Conservation (phyloP, 1,140 invertebrate species). For the Galendromus occidentalis region DNA sequence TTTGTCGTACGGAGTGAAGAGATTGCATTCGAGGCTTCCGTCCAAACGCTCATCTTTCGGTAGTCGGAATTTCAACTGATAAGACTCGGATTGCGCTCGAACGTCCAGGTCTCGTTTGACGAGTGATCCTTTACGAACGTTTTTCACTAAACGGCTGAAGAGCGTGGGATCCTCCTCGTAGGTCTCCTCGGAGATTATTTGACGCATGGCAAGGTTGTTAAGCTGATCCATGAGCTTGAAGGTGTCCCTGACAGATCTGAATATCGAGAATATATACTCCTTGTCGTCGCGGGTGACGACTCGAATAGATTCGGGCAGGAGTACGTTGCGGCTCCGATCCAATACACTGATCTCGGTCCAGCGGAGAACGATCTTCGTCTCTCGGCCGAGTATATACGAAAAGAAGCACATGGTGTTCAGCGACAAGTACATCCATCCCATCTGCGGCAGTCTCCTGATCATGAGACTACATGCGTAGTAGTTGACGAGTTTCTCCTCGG, state of each 20-base stretch:
- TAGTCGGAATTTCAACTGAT: slow-evolving; percentile 58
- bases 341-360: slow-evolving; percentile 37
- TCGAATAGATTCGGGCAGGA: slow-evolving; percentile 64
- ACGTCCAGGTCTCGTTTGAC: slow-evolving; percentile 86
- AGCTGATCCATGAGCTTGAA: slow-evolving; percentile 81
- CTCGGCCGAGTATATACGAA: slow-evolving; percentile 72
- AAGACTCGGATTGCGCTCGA: slow-evolving; percentile 60
- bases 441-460: slow-evolving; percentile 70
- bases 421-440: slow-evolving; percentile 89
- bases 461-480: slow-evolving; percentile 61
- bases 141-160: slow-evolving; percentile 37
- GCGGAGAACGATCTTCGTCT: slow-evolving; percentile 65
- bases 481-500: slow-evolving; percentile 81
- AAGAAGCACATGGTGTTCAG: slow-evolving; percentile 90
- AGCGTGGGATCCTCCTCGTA: slow-evolving; percentile 19
- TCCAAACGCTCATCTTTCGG: slow-evolving; percentile 74
- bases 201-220: slow-evolving; percentile 89
- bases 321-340: slow-evolving; percentile 30
- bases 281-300: slow-evolving; percentile 57
- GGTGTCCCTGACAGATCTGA: slow-evolving; percentile 68
- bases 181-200: slow-evolving; percentile 25
- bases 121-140: slow-evolving; percentile 65
- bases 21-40: slow-evolving; percentile 62
- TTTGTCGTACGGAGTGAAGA: slow-evolving; percentile 92
- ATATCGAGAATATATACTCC: slow-evolving; percentile 65